Conservation (phyloP, 2,797 vertebrate species). For the Periophthalmus magnuspinnatus region DNA sequence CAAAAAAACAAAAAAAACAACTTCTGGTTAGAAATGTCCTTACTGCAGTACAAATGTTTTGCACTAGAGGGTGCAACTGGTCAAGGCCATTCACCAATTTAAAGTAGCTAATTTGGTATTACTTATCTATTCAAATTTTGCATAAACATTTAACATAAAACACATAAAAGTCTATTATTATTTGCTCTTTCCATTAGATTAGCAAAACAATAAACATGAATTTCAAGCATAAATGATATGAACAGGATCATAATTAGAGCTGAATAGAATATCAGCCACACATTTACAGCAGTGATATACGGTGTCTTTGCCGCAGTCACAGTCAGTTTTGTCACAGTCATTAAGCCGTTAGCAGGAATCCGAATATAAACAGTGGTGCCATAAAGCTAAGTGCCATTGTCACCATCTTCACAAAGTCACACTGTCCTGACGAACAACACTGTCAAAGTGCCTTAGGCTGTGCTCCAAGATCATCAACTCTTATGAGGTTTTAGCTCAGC, state of each 20-base stretch:
- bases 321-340: conserved; percentile 50
- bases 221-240: no score
- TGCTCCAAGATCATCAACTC: background rate
- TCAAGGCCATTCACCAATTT: background rate
- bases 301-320: conserved; percentile 30
- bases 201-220: background rate
- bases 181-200: background rate
- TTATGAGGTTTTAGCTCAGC: background rate
- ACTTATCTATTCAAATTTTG: background rate
- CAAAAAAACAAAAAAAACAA: no score
- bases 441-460: conserved; percentile 13
- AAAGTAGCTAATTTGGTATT: background rate
- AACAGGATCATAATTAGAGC: background rate
- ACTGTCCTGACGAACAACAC: conserved; percentile 55
- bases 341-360: conserved; percentile 56
- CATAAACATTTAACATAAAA: no score
- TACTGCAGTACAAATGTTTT: background rate
- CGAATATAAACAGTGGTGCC: conserved; percentile 69
- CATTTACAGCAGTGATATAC: conserved; percentile 15
- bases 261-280: background rate
- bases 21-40: background rate
- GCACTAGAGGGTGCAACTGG: background rate
- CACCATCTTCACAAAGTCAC: conserved; percentile 67
- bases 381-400: conserved; percentile 63
- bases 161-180: background rate